Conservation (phyloP, 2,888 invertebrate species). For the Temnothorax rugatulus region DNA sequence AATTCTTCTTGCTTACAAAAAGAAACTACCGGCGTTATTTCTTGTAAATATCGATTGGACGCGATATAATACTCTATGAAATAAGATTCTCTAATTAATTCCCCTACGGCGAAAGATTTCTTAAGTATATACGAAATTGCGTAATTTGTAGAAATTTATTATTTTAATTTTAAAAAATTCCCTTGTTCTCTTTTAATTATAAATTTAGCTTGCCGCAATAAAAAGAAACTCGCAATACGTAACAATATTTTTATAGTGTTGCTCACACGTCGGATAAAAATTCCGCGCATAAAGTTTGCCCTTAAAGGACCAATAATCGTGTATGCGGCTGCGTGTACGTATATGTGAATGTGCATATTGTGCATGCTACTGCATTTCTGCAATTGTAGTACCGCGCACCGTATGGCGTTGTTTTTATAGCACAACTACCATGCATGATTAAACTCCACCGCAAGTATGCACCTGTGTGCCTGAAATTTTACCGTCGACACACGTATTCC, state of each 20-base stretch:
- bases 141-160: conserved; percentile 12
- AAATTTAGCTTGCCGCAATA: not conserved
- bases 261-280: conserved; percentile 23
- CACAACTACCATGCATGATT: conserved; percentile 49
- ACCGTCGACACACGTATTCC: not conserved
- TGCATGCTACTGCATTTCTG: conserved; percentile 2
- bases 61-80: not conserved
- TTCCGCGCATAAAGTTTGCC: conserved; percentile 37
- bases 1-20: conserved; percentile 12
- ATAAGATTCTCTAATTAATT: conserved; percentile 18
- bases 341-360: not conserved
- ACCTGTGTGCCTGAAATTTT: conserved; percentile 50
- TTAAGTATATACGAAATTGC: not conserved
- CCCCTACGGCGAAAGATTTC: conserved; percentile 3
- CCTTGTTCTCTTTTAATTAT: not conserved
- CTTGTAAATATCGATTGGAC: conserved; percentile 36
- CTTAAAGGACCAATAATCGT: conserved; percentile 31
- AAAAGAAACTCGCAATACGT: conserved; percentile 14
- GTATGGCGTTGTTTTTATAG: conserved; percentile 46
- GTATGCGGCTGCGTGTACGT: not conserved
- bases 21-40: not conserved
- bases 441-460: conserved; percentile 48
- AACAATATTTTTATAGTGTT: conserved; percentile 27
- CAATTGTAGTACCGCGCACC: conserved; percentile 32
- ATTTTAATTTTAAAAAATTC: not conserved